phyloP scores from a whole-genome alignment of 2,113 vertebrate genomes.

The Archocentrus centrarchus region DNA sequence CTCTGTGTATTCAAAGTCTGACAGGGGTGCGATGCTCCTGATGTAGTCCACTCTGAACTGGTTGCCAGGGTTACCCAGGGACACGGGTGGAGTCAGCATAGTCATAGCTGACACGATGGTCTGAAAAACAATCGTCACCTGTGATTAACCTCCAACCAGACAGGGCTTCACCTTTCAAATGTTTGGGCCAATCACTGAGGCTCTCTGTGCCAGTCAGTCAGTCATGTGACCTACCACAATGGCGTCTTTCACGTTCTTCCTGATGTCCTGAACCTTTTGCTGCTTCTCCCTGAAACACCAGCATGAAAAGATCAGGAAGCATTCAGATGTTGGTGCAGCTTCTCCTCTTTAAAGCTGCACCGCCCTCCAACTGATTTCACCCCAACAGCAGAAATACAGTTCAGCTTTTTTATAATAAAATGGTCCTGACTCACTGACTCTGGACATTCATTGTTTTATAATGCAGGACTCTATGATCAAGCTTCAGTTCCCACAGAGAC shows the following conservation, averaged over 20 bases:
- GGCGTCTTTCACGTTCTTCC: conserved; percentile 76
- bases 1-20: conserved; percentile 76
- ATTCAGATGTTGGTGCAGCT: too few relatives aligned
- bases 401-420: too few relatives aligned
- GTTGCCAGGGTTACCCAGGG: conserved; percentile 67
- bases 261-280: conserved; percentile 72
- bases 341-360: too few relatives aligned
- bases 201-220: not conserved
- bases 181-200: not conserved
- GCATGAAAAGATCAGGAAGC: not conserved
- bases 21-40: conserved; percentile 69
- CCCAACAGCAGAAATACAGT: too few relatives aligned
- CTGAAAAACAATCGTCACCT: conserved; percentile 35
- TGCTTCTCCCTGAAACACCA: conserved; percentile 69
- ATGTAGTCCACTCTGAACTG: conserved; percentile 73
- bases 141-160: not conserved
- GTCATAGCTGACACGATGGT: conserved; percentile 72
- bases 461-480: too few relatives aligned
- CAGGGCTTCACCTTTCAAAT: not conserved
- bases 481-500: too few relatives aligned
- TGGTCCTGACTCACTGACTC: too few relatives aligned
- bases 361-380: too few relatives aligned
- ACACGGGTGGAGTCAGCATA: conserved; percentile 60
- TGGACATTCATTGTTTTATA: too few relatives aligned
- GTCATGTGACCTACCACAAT: conserved; percentile 67